Evolutionary conservation across 2,113 vertebrate genomes (phyloP).

Genomic region (Rhinogobius similis): DNA sequence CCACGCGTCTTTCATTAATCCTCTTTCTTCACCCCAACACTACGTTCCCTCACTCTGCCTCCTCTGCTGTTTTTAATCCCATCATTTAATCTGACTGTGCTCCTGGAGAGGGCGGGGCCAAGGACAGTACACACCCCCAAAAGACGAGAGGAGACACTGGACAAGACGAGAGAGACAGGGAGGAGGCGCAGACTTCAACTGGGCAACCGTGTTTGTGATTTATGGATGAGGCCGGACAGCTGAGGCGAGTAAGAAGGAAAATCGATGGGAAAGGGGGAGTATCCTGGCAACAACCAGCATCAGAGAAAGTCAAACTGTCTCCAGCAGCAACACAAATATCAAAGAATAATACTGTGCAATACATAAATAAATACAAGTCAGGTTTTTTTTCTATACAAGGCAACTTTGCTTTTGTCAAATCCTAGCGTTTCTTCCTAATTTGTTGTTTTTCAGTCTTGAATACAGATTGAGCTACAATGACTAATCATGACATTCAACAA

Average conservation of each 20-base stretch:
- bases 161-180: too few species aligned
- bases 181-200: background rate
- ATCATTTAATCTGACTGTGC: background rate
- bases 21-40: background rate
- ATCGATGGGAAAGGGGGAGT: background rate
- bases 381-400: too few species aligned
- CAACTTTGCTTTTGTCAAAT: too few species aligned
- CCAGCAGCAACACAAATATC: background rate
- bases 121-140: background rate
- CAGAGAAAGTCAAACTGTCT: background rate
- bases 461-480: too few species aligned
- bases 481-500: too few species aligned
- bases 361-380: background rate
- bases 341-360: background rate
- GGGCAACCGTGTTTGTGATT: background rate
- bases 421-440: too few species aligned
- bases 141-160: background rate
- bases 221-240: background rate
- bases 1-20: background rate
- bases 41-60: background rate
- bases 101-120: background rate
- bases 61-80: constrained; percentile 1
- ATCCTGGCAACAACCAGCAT: background rate
- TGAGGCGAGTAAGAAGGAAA: background rate
- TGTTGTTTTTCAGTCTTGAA: too few species aligned